A percentile compares a stretch with the other conserved stretches of the same genome.
These are phyloP conservation scores for Hylomyscus alleni DNA, from an alignment of 2,797 vertebrate species.

Conservation along the genomic window DNA sequence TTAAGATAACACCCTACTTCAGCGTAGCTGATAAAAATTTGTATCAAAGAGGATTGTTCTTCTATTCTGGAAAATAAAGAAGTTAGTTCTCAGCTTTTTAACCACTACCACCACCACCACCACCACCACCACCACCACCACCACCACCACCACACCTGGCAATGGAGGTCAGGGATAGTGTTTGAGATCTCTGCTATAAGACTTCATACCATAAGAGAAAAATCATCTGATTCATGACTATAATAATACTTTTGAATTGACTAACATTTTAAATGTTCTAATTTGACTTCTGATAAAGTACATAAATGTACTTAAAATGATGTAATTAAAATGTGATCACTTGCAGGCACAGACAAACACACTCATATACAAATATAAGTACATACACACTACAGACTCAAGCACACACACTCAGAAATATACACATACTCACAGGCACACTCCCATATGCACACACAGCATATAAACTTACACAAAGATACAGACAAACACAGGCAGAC, in stretches of 20 bases:
- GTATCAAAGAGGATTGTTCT: background rate
- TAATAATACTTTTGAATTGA: background rate
- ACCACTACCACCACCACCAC: background rate
- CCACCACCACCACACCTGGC: background rate
- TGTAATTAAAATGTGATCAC: background rate
- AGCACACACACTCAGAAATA: background rate
- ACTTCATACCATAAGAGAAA: background rate
- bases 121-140: too few species aligned
- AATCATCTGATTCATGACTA: too few species aligned
- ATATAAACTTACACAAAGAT: background rate
- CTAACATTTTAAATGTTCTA: background rate
- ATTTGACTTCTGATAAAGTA: background rate
- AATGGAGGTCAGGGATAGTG: background rate
- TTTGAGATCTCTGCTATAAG: background rate
- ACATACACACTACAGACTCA: background rate
- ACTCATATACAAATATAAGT: background rate
- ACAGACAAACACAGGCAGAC: background rate
- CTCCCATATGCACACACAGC: background rate
- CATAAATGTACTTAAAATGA: too few species aligned
- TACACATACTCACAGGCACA: background rate
- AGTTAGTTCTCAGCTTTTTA: background rate
- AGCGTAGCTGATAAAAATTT: background rate
- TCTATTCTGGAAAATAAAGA: background rate
- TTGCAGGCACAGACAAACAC: background rate
- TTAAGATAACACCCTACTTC: conserved; percentile 24